Percentiles rank a stretch among this genome's conserved stretches.
Conservation (phyloP, 2,797 vertebrate genomes). For the Carduelis carduelis region DNA sequence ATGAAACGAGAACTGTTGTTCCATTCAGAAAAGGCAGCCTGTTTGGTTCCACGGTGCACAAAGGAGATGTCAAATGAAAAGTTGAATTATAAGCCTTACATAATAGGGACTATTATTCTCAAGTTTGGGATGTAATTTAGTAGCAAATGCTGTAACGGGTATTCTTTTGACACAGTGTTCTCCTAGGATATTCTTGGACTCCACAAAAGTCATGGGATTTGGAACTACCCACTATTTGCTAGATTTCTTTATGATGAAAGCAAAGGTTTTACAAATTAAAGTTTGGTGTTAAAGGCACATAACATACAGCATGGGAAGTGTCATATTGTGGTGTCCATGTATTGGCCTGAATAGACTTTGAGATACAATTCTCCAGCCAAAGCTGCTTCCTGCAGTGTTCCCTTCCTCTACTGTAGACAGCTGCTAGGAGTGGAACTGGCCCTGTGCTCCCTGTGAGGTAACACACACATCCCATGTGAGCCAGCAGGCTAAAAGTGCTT, state of each 20-base stretch:
- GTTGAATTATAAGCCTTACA: slow-evolving; percentile 25
- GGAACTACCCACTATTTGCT: neutral
- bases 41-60: slow-evolving; percentile 15
- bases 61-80: slow-evolving; percentile 39
- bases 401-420: neutral
- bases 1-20: slow-evolving; percentile 15
- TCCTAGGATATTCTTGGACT: neutral
- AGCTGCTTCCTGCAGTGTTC: neutral
- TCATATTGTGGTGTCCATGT: neutral
- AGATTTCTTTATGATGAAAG: neutral
- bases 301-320: neutral
- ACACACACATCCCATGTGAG: accelerated
- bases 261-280: neutral
- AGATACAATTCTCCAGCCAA: neutral
- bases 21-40: slow-evolving; percentile 9
- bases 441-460: neutral
- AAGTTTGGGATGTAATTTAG: slow-evolving; percentile 15
- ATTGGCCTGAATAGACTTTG: neutral
- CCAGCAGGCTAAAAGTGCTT: neutral
- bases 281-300: neutral
- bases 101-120: slow-evolving; percentile 17
- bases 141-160: neutral
- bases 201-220: neutral
- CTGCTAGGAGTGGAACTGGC: neutral
- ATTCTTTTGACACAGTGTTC: neutral